These are phyloP conservation scores for Dendrolimus pini DNA, from an alignment of 2,888 invertebrate genomes.

Conservation along the genomic window DNA sequence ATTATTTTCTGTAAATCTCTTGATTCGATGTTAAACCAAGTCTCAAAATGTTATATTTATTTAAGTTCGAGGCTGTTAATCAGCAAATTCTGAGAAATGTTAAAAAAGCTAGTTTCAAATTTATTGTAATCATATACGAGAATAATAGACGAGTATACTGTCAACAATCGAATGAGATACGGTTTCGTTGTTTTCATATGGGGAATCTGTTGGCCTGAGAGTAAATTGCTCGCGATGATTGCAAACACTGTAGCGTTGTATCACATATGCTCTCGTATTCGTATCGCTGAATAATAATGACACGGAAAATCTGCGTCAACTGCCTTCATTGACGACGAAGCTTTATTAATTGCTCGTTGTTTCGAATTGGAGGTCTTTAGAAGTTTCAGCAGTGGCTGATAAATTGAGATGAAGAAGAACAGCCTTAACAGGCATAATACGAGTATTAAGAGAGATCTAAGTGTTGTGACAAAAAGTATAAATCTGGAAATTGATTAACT, in stretches of 20 bases:
- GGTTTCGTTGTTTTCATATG: slow-evolving; percentile 2
- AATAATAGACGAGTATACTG: not conserved
- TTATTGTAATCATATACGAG: not conserved
- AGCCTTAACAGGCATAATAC: too few species aligned
- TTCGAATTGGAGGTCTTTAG: too few species aligned
- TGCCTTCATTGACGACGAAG: too few species aligned
- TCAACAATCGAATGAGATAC: slow-evolving; percentile 5
- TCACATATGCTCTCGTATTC: slow-evolving; percentile 5
- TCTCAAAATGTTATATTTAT: not conserved
- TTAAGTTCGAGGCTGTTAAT: not conserved
- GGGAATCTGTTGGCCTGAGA: slow-evolving; percentile 11
- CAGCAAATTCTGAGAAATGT: not conserved
- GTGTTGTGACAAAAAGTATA: too few species aligned
- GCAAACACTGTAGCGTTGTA: slow-evolving; percentile 12
- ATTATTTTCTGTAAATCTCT: too few species aligned
- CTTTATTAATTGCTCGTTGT: too few species aligned
- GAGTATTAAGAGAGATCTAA: too few species aligned
- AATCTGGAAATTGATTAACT: too few species aligned
- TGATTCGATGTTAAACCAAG: too few species aligned
- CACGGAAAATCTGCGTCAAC: too few species aligned
- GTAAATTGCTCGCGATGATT: slow-evolving; percentile 13
- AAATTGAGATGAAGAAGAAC: too few species aligned
- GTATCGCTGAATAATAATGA: slow-evolving; percentile 6
- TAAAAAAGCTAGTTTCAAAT: not conserved
- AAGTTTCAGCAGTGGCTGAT: too few species aligned